Evolutionary conservation across 2,888 invertebrate species (phyloP), one percentile per base, ranked within the genome.

Genomic region (Drosophila barbarae): DNA sequence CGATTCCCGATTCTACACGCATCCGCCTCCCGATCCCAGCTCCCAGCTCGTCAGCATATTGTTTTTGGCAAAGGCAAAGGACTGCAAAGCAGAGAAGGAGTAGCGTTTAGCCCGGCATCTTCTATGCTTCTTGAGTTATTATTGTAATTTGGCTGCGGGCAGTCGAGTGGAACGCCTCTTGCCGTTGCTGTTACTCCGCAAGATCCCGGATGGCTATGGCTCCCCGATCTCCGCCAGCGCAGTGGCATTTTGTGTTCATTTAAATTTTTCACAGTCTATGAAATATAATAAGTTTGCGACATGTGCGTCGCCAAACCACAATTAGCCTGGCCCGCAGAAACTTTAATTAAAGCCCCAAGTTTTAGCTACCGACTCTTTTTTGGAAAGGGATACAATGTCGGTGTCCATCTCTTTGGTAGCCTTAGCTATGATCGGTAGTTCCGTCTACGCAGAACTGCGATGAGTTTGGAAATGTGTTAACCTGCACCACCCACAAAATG

Each of bases 181-280:
- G 53, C 53, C 59, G 61, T 56, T 51, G 66, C 55, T 52, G 66
- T 60, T 63, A 64, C 65, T 65, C 52, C 52, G 61, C 44, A 52
- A 61, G 51, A 51, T 51, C 61, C 42, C 23, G 23, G 23, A 23
- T 23, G 23, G 23, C 23, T 21, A 21, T 21, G 21, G 21, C 21
- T 21, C 46, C 30, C 18, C 46, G 41, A 56, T 47, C 30, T 32
- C 51, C 42, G 55, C 51, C 59, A 57, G 36, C 32, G n/a, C 44
- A 44, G 36, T 41, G 60, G 71, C 51, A 71, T 70, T 73, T 63
- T 69, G 54, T 69, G 68, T 71, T 69, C 71, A 72, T 67, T 72
- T 72, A 74, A 77, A 86, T 86, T 80, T 86, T 85, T 81, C 85
- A 85, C 87, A 86, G 86, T 87, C 86, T 86, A 85, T 85, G 76